These are phyloP conservation scores for Hormaphis cornu DNA, from an alignment of 1,140 invertebrate species.

Conservation along the genomic window DNA sequence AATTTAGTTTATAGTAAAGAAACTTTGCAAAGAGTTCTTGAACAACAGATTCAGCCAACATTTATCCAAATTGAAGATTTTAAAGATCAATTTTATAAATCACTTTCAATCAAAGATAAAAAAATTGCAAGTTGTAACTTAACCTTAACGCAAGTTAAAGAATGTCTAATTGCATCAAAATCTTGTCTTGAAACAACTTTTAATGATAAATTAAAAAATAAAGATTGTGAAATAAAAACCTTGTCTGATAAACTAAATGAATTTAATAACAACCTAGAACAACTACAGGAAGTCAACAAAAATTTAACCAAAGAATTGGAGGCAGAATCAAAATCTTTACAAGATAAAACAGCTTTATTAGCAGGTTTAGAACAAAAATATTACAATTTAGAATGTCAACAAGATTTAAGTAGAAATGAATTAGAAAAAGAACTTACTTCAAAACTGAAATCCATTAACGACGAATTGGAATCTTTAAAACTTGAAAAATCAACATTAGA, in stretches of 20 bases:
- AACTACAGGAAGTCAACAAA: neutral
- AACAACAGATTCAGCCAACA: neutral
- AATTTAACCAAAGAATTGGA: neutral
- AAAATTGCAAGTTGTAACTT: neutral
- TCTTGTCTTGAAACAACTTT: neutral
- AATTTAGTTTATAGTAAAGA: neutral
- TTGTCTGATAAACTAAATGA: neutral
- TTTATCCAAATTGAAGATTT: neutral
- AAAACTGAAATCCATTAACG: neutral
- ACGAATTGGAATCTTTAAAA: neutral
- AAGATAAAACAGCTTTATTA: neutral
- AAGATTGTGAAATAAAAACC: neutral
- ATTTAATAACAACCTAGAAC: neutral
- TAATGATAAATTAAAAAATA: neutral
- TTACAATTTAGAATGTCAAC: slow-evolving; percentile 1
- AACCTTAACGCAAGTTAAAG: neutral
- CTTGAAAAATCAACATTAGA: neutral
- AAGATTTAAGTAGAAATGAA: slow-evolving; percentile 7
- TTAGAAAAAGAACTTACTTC: slow-evolving; percentile 8
- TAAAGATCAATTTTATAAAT: neutral
- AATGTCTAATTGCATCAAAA: neutral
- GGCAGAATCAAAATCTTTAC: neutral
- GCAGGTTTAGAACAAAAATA: neutral
- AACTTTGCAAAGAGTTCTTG: neutral
- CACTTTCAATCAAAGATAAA: neutral